Percentiles rank a stretch among this genome's conserved stretches.
These are phyloP conservation scores for Perizoma affinitatum DNA, from an alignment of 2,888 invertebrate genomes.

Conservation along the genomic window DNA sequence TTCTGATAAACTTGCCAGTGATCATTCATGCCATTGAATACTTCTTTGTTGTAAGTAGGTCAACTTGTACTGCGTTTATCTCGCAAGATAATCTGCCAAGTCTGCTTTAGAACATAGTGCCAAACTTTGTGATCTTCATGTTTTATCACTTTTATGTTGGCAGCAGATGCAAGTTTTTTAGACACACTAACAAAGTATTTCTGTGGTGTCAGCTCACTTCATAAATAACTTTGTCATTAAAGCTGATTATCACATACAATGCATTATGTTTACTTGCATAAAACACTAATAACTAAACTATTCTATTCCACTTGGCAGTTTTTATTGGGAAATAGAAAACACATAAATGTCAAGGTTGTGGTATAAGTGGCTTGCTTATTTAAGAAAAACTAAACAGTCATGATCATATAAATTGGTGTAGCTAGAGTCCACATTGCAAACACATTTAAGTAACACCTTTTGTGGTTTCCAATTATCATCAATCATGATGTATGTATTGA, in stretches of 20 bases:
- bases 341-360: too few relatives aligned
- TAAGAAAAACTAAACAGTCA: too few relatives aligned
- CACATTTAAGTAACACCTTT: too few relatives aligned
- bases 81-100: constrained; percentile 41
- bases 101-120: constrained; percentile 37
- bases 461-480: too few relatives aligned
- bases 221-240: constrained; percentile 2
- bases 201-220: constrained; percentile 22
- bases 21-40: constrained; percentile 52
- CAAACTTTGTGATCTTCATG: constrained; percentile 38
- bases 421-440: too few relatives aligned
- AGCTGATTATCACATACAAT: constrained; percentile 1
- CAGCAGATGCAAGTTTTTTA: constrained; percentile 27
- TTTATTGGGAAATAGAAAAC: too few relatives aligned
- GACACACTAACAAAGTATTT: constrained; percentile 32
- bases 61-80: constrained; percentile 37
- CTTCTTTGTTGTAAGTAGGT: constrained; percentile 38
- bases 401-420: too few relatives aligned
- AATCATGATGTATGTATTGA: too few relatives aligned
- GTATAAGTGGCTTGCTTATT: too few relatives aligned
- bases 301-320: too few relatives aligned
- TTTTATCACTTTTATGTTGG: constrained; percentile 36
- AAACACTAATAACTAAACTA: too few relatives aligned
- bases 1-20: constrained; percentile 13
- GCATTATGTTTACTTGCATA: too few relatives aligned